Base-by-base conservation (phyloP, 2,113 vertebrate genomes). In the Podarcis raffonei region DNA sequence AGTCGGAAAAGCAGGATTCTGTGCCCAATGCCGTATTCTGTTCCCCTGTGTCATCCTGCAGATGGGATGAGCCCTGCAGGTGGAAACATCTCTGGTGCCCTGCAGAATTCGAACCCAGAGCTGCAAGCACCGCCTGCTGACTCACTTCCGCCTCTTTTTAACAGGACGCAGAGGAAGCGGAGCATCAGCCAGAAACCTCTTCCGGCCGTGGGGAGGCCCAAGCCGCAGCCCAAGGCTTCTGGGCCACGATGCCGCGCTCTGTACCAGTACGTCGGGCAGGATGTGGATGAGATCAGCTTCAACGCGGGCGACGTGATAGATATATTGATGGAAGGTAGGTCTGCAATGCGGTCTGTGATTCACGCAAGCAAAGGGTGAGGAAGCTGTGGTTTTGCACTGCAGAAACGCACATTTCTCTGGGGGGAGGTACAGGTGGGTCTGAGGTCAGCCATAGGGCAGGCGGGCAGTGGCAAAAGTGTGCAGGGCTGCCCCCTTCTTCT, bases 221-320 rank as follows among this genome's bases (percentile, higher is more conserved):
- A 98, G 92, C 96, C 98, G 0, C 97, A 98, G 93, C 92, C 97
- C 15, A 97, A 95, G 66, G 95, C 2, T 0, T 86, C 96, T 0
- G 91, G 94, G 0, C 98, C 98, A 0, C 97, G 97, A 5, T 99
- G 98, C 90, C 97, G 92, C 76, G 98, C 99, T 0, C 84, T 99
- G 7, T 99, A 99, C 89, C 98, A 99, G 92, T 99, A 99, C 42
- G 0, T 96, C 0, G 98, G 98, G 20, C 98, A 99, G 92, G 99
- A 99, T 18, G 97, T 98, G 18, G 99, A 99, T 0, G 99, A 99
- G 94, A 97, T 99, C 95, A 99, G 97, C 96, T 99, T 99, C 89
- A 98, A 98, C 0, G 97, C 94, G 75, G 98, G 98, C 0, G 99
- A 99, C 0, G 89, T 98, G 79, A 98, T 99, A 0, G 98, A 99